Conservation (phyloP, 2,113 vertebrate species). For the Urocitellus parryii region DNA sequence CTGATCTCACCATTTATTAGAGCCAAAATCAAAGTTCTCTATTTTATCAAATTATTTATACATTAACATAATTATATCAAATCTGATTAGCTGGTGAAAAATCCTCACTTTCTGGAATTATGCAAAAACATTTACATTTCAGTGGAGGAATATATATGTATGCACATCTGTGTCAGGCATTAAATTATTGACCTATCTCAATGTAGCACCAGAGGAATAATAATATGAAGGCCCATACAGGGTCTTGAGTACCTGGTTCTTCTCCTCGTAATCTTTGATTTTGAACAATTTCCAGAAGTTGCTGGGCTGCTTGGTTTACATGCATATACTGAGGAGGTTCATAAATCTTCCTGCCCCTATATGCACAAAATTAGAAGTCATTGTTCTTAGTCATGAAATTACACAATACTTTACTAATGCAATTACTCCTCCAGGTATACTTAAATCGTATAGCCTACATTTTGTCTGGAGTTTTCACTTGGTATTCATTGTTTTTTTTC, state of each 20-base stretch:
- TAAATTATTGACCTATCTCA: background rate
- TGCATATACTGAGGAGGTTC: slow-evolving; percentile 96
- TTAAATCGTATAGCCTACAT: background rate
- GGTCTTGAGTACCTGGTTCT: slow-evolving; percentile 89
- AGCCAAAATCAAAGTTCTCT: slow-evolving; percentile 6
- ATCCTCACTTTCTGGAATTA: background rate
- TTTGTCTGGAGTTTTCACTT: background rate
- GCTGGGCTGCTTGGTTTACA: slow-evolving; percentile 93
- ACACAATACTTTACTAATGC: background rate
- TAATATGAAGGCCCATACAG: background rate
- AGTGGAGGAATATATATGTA: accelerated
- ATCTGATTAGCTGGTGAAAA: slow-evolving; percentile 32
- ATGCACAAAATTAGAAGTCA: slow-evolving; percentile 48
- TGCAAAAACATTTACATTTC: background rate
- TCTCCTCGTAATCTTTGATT: slow-evolving; percentile 89
- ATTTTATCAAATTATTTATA: slow-evolving; percentile 57
- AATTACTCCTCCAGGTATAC: background rate
- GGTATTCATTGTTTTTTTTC: background rate
- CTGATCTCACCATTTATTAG: background rate
- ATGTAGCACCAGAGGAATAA: background rate
- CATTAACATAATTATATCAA: slow-evolving; percentile 20
- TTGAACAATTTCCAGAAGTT: slow-evolving; percentile 93
- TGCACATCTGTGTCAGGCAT: no score
- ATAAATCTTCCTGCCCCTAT: slow-evolving; percentile 94
- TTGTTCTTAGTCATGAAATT: background rate